phyloP scores from a whole-genome alignment of 2,797 vertebrate species.

The Melanotaenia boesemani region DNA sequence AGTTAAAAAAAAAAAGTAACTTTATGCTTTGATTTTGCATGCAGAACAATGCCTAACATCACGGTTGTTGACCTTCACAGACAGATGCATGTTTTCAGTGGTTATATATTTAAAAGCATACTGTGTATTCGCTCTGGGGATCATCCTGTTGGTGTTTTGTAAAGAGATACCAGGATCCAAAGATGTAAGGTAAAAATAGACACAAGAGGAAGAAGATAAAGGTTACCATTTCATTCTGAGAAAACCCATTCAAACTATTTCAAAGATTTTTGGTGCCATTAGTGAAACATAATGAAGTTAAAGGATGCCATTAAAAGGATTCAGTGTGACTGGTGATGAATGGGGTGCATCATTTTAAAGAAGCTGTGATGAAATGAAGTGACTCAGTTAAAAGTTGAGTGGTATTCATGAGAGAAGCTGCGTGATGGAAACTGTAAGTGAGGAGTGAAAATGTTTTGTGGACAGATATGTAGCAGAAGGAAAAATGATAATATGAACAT shows the following conservation, averaged over 20 bases:
- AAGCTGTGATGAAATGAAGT: too few relatives aligned
- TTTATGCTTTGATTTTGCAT: neutral
- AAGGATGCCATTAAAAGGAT: too few relatives aligned
- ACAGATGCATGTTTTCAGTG: slow-evolving; percentile 4
- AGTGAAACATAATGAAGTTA: too few relatives aligned
- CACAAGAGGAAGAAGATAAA: slow-evolving; percentile 25
- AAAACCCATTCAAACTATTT: slow-evolving; percentile 1
- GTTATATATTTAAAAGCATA: too few relatives aligned
- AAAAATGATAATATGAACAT: too few relatives aligned
- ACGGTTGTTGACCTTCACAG: neutral
- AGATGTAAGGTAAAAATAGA: slow-evolving; percentile 19
- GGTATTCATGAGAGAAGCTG: too few relatives aligned
- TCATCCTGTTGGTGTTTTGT: neutral
- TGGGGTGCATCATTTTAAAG: too few relatives aligned
- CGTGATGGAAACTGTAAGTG: too few relatives aligned
- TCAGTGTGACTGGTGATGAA: too few relatives aligned
- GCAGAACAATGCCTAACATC: neutral
- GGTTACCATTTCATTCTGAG: neutral
- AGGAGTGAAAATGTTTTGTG: too few relatives aligned
- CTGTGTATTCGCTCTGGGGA: neutral
- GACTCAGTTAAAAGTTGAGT: too few relatives aligned
- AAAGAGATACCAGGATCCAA: neutral
- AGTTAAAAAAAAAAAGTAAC: neutral
- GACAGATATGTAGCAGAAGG: too few relatives aligned
- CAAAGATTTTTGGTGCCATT: neutral